These are phyloP conservation scores for Drosophila pegasa DNA, from an alignment of 2,888 invertebrate species.

Conservation along the genomic window DNA sequence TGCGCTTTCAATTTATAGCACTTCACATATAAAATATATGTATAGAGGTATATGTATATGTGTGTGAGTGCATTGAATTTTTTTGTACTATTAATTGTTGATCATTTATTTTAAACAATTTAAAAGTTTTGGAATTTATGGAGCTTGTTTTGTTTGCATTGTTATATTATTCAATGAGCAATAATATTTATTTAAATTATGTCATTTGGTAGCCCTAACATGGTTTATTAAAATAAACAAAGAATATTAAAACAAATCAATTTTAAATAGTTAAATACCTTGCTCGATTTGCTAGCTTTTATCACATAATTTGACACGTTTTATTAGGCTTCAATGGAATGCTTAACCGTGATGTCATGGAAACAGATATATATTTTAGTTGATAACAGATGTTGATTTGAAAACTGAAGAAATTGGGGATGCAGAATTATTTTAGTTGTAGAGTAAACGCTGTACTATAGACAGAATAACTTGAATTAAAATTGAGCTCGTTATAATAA, in stretches of 20 bases:
- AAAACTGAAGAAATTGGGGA: background rate
- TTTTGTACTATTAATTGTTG: constrained; percentile 11
- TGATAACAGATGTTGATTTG: background rate
- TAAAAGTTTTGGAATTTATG: background rate
- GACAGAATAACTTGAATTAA: no score
- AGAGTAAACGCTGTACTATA: no score
- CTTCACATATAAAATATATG: background rate
- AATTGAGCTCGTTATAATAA: no score
- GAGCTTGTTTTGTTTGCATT: background rate
- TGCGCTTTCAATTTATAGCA: constrained; percentile 25
- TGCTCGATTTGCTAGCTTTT: background rate
- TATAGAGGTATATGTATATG: background rate
- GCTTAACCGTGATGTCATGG: background rate
- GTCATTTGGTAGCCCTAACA: background rate
- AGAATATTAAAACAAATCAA: no score
- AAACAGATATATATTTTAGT: background rate
- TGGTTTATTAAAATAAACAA: background rate
- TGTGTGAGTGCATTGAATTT: background rate
- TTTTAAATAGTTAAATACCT: background rate
- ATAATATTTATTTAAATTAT: background rate
- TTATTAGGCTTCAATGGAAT: background rate
- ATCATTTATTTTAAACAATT: constrained; percentile 1
- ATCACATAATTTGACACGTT: background rate
- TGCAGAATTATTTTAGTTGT: background rate
- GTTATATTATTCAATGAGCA: background rate